phyloP scores from a whole-genome alignment of 2,113 vertebrate genomes.

The Rhabdornis inornatus region DNA sequence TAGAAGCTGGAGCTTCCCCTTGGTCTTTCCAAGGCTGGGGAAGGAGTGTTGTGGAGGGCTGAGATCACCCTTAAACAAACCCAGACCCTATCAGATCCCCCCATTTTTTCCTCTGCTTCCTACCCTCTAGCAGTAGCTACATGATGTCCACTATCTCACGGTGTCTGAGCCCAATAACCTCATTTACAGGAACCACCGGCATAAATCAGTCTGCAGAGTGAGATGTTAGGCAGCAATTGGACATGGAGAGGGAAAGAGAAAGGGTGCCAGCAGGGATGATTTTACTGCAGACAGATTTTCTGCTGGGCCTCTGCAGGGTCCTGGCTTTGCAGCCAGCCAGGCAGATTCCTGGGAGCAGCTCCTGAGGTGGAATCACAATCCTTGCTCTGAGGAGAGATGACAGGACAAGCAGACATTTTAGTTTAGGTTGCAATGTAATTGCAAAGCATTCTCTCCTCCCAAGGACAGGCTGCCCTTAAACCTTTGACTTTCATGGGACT shows the following conservation, averaged over 20 bases:
- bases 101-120: neutral
- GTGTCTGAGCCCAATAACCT: neutral
- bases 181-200: neutral
- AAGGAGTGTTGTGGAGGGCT: neutral
- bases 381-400: neutral
- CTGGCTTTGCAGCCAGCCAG: neutral
- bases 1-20: neutral
- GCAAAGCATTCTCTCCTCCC: neutral
- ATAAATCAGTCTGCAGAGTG: neutral
- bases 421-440: neutral
- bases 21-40: neutral
- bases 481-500: neutral
- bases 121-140: neutral
- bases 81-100: neutral
- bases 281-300: neutral
- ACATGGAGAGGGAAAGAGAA: neutral
- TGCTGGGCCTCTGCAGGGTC: neutral
- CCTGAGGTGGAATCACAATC: neutral
- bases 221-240: neutral
- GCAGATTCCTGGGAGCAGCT: neutral
- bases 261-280: neutral
- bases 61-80: neutral
- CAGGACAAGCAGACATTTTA: neutral
- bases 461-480: neutral
- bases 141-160: neutral